phyloP scores from a whole-genome alignment of 2,113 vertebrate species.

The Zootoca vivipara region DNA sequence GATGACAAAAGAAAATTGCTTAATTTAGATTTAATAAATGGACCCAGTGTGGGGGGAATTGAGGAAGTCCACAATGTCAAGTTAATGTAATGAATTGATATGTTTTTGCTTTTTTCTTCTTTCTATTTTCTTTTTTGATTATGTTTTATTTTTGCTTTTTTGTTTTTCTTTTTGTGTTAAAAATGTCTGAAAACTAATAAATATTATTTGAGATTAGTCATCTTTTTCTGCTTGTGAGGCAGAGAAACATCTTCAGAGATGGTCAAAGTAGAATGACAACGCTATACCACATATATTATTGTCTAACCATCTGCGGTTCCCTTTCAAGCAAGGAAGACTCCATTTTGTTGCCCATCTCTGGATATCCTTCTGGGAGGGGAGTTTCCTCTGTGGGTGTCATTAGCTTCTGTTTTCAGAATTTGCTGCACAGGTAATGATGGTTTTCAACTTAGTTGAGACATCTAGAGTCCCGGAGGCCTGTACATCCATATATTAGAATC shows the following conservation, averaged over 20 bases:
- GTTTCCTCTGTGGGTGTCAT: neutral
- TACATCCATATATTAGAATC: neutral
- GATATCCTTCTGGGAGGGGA: neutral
- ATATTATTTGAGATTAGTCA: no score
- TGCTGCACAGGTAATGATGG: neutral
- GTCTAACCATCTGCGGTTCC: neutral
- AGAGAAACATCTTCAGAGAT: neutral
- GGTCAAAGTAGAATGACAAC: neutral
- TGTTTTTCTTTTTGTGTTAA: no score
- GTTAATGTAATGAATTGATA: no score
- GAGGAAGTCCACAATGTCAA: no score
- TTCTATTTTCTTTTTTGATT: no score
- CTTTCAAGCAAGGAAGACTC: neutral
- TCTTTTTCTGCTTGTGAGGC: neutral
- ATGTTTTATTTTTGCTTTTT: no score
- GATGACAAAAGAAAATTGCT: no score
- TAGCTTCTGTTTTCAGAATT: neutral
- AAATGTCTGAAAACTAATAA: no score
- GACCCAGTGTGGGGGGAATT: no score
- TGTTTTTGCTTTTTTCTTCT: no score
- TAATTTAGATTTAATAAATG: no score
- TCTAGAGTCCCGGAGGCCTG: neutral
- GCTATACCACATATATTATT: neutral
- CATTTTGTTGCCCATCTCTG: neutral
- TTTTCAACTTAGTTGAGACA: neutral